Conservation (phyloP, 2,113 vertebrate species). For the Ptilorrhoa leucosticta region DNA sequence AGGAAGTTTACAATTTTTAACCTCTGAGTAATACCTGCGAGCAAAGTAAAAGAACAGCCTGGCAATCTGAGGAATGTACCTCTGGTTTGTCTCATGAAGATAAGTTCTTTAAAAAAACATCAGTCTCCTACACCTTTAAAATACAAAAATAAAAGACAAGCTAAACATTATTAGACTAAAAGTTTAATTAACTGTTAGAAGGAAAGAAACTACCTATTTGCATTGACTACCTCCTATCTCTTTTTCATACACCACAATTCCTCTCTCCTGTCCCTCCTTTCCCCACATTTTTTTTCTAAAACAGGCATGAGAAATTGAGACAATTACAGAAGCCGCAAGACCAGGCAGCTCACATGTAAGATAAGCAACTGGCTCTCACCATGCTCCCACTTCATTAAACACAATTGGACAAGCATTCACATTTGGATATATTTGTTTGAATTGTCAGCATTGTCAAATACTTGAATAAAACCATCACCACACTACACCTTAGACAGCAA, state of each 20-base stretch:
- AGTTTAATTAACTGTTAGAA: not conserved
- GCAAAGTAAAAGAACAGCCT: not conserved
- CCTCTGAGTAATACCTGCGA: not conserved
- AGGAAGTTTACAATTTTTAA: not conserved
- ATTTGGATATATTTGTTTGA: not conserved
- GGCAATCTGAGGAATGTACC: not conserved
- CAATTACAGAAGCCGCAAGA: not conserved
- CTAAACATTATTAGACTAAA: not conserved
- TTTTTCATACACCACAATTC: not conserved
- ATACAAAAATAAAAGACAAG: not conserved
- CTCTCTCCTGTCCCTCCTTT: not conserved
- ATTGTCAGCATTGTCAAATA: not conserved
- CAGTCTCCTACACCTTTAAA: not conserved
- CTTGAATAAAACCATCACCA: not conserved
- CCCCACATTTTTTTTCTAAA: not conserved
- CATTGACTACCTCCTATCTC: not conserved
- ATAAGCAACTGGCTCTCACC: not conserved
- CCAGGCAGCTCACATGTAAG: not conserved
- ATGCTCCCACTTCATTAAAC: not conserved
- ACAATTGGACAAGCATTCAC: not conserved
- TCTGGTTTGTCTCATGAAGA: not conserved
- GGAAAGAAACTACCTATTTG: not conserved
- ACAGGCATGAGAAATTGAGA: not conserved
- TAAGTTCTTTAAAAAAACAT: not conserved
- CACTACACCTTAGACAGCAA: not conserved